Evolutionary conservation across 2,113 vertebrate species (phyloP).

Genomic region (Chrysochloris asiatica): DNA sequence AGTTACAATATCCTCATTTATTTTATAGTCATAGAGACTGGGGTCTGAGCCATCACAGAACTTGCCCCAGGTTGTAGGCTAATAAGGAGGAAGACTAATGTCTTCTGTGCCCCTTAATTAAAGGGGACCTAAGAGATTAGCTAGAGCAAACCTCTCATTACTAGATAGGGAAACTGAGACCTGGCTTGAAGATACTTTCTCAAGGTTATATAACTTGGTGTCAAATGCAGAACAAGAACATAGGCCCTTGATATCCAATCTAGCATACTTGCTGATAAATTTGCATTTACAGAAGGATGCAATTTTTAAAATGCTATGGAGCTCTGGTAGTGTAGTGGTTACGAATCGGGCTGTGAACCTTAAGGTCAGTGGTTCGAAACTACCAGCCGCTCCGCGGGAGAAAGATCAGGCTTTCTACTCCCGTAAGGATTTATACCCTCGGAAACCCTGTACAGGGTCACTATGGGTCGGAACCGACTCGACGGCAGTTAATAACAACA

Average conservation of each 20-base stretch:
- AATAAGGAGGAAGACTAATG: neutral
- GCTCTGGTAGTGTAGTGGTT: no score
- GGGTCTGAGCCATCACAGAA: neutral
- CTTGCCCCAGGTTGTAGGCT: neutral
- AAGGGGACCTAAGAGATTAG: conserved; percentile 27
- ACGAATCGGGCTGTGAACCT: no score
- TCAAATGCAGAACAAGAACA: neutral
- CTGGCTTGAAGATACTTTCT: conserved; percentile 55
- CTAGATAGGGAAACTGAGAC: conserved; percentile 56
- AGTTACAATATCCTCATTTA: neutral
- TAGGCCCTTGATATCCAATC: neutral
- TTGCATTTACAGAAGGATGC: neutral
- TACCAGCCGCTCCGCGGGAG: no score
- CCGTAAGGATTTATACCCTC: no score
- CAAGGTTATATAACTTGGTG: neutral
- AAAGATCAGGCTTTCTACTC: no score
- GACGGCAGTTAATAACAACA: no score
- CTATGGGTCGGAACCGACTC: no score
- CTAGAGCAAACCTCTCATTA: conserved; percentile 53
- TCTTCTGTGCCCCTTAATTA: conserved; percentile 27
- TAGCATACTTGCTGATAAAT: neutral
- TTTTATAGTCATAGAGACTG: neutral
- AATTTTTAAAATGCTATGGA: no score
- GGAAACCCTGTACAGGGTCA: no score
- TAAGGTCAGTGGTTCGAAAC: no score